Conservation (phyloP, 2,113 vertebrate genomes). For the Poeciliopsis turrubarensis region DNA sequence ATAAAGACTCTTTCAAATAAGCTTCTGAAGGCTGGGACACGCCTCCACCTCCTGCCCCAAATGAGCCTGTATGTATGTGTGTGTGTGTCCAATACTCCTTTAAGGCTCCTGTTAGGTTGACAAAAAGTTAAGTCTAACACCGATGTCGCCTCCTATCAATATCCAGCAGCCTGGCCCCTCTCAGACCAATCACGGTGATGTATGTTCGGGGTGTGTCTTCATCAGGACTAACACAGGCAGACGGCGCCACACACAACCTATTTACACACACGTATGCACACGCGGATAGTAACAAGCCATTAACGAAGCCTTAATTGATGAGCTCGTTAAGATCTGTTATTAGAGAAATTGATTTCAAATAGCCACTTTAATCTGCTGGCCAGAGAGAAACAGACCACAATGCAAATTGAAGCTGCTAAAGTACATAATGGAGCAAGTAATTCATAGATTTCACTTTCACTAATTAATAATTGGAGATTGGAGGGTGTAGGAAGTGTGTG, state of each 20-base stretch:
- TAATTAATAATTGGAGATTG: conserved; percentile 94
- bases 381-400: conserved; percentile 82
- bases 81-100: conserved; percentile 67
- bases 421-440: conserved; percentile 99
- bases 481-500: conserved; percentile 22
- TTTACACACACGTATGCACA: conserved; percentile 45
- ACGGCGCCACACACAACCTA: conserved; percentile 45
- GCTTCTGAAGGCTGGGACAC: conserved; percentile 50
- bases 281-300: conserved; percentile 87
- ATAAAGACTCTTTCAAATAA: conserved; percentile 82
- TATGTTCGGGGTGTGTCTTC: conserved; percentile 42
- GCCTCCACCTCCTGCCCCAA: conserved; percentile 35
- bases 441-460: conserved; percentile 94
- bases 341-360: conserved; percentile 99
- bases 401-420: conserved; percentile 88
- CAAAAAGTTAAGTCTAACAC: conserved; percentile 65
- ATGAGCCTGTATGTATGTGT: conserved; percentile 7
- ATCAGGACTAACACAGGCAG: conserved; percentile 39
- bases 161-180: conserved; percentile 18
- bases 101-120: conserved; percentile 66
- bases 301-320: conserved; percentile 99
- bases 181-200: conserved; percentile 54
- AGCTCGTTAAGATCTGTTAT: conserved; percentile 99
- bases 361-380: conserved; percentile 95
- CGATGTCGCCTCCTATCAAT: conserved; percentile 83